These are phyloP conservation scores for Clupea harengus DNA, from an alignment of 2,113 vertebrate species.

Conservation along the genomic window DNA sequence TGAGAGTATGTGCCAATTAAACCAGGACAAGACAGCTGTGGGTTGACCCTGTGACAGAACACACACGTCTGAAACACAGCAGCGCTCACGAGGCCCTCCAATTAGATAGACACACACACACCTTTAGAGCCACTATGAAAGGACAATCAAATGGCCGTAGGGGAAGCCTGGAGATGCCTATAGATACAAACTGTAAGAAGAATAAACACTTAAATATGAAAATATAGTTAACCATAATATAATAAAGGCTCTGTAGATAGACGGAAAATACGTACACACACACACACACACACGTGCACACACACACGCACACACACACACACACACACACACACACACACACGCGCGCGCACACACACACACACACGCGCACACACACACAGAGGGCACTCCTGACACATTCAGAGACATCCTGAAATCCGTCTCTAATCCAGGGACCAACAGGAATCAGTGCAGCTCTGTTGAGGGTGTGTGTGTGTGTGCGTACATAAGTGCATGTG, in stretches of 20 bases:
- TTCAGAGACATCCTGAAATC: no score
- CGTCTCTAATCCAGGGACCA: no score
- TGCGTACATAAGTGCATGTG: neutral
- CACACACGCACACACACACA: neutral
- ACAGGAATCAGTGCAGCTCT: no score
- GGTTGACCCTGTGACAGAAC: neutral
- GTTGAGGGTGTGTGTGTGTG: neutral
- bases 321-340: neutral
- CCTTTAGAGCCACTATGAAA: no score
- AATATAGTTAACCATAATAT: no score
- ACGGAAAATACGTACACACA: neutral
- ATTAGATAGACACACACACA: neutral
- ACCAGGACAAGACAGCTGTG: neutral
- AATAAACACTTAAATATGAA: no score
- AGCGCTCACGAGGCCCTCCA: neutral
- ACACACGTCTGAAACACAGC: neutral
- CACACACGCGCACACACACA: neutral
- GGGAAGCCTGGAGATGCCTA: no score
- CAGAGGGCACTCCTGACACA: neutral
- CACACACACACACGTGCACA: neutral
- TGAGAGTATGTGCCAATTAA: slow-evolving; percentile 12
- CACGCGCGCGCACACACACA: neutral
- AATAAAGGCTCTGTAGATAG: no score
- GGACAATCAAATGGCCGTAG: no score
- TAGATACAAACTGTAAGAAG: no score